Percentiles rank a stretch among this genome's conserved stretches.
Conservation (phyloP, 2,113 vertebrate genomes). For the Phrynosoma platyrhinos region DNA sequence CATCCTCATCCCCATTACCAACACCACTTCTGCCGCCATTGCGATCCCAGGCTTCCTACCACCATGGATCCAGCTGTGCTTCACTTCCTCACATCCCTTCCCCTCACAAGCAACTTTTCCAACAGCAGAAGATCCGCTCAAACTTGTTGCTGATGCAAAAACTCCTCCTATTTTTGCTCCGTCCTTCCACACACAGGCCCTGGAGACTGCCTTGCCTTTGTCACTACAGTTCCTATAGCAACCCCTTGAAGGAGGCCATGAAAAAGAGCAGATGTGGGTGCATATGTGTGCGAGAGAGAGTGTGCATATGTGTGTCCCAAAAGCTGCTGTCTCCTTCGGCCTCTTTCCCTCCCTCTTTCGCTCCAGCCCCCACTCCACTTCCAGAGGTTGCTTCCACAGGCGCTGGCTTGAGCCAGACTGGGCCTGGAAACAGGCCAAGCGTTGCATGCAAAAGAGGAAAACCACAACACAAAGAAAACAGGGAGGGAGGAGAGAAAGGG, state of each 20-base stretch:
- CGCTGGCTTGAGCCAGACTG: background rate
- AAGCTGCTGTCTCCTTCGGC: background rate
- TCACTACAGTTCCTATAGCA: slow-evolving; percentile 15
- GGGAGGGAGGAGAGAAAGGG: too few relatives aligned
- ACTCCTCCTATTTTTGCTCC: background rate
- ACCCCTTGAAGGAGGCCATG: slow-evolving; percentile 19
- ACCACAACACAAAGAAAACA: background rate
- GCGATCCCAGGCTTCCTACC: background rate
- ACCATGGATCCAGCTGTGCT: slow-evolving; percentile 6
- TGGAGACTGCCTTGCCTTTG: slow-evolving; percentile 1
- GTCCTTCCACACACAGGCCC: background rate
- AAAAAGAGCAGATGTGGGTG: background rate
- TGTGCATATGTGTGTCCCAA: background rate
- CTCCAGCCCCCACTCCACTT: background rate
- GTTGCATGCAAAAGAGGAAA: background rate
- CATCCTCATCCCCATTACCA: too few relatives aligned
- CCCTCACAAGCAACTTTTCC: background rate
- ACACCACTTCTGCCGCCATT: background rate
- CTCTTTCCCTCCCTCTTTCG: too few relatives aligned
- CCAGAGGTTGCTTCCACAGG: background rate
- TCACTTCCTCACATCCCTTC: slow-evolving; percentile 7
- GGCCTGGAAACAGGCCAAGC: background rate
- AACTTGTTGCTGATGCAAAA: background rate
- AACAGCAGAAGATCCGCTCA: background rate
- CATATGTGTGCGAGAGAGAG: background rate